Evolutionary conservation across 2,113 vertebrate genomes (phyloP).

Genomic region (Tetrax tetrax): DNA sequence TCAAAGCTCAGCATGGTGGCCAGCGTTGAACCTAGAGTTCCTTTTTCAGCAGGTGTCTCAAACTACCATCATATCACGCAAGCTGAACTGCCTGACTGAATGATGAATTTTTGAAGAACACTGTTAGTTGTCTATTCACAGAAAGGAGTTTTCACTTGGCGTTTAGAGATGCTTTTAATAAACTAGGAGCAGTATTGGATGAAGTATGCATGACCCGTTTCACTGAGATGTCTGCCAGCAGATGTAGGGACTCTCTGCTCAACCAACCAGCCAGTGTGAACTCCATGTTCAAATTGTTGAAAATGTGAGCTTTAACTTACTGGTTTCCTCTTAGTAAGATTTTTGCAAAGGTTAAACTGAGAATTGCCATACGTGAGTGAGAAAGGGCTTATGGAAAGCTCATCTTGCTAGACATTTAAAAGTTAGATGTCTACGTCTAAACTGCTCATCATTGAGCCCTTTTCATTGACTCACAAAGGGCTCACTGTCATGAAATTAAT

Average conservation of each 20-base stretch:
- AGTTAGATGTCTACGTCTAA: neutral
- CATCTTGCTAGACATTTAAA: neutral
- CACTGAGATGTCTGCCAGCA: neutral
- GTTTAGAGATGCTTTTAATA: neutral
- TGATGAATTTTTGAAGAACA: neutral
- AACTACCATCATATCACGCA: fast-evolving
- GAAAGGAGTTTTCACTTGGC: neutral
- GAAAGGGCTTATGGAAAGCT: neutral
- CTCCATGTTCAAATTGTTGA: neutral
- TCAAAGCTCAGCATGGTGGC: neutral
- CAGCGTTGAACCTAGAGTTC: neutral
- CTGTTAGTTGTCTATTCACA: neutral
- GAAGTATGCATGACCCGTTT: neutral
- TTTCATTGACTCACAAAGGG: neutral
- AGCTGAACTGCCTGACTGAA: neutral
- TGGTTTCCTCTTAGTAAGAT: neutral
- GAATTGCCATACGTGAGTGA: neutral
- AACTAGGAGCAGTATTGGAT: neutral
- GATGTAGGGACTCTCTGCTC: neutral
- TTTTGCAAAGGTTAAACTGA: neutral
- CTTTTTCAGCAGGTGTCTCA: neutral
- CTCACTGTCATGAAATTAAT: neutral
- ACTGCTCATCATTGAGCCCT: neutral
- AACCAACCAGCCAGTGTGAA: neutral
- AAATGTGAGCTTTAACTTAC: neutral